These are phyloP conservation scores for Phymorhynchus buccinoides DNA, from an alignment of 1,140 invertebrate species.

Conservation along the genomic window DNA sequence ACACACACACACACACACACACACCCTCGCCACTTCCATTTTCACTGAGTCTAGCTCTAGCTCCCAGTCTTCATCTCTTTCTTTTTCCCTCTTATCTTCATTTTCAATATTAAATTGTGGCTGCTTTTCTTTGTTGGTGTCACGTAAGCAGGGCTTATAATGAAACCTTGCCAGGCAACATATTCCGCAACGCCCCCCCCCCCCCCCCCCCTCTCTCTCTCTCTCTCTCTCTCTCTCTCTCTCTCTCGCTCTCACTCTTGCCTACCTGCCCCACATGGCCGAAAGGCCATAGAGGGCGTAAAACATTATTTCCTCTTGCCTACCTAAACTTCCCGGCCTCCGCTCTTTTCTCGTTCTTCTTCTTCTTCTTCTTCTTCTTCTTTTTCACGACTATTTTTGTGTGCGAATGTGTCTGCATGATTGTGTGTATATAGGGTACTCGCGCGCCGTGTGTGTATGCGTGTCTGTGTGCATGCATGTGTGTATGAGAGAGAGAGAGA, in stretches of 20 bases:
- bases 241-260: not conserved
- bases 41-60: no score
- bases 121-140: not conserved
- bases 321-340: no score
- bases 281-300: no score
- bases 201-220: not conserved
- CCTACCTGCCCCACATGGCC: no score
- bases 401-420: not conserved
- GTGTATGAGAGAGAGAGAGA: not conserved
- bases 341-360: conserved; percentile 11
- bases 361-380: conserved; percentile 2
- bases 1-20: not conserved
- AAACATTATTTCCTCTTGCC: no score
- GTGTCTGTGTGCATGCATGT: not conserved
- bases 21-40: not conserved
- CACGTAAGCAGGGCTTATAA: no score
- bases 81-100: not conserved
- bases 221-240: conserved; percentile 28
- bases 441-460: not conserved
- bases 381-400: not conserved
- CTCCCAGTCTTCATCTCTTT: no score
- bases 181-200: not conserved
- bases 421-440: not conserved
- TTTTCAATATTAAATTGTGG: not conserved
- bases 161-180: no score